phyloP scores from a whole-genome alignment of 2,888 invertebrate species.

The Leptinotarsa rubiginosa region DNA sequence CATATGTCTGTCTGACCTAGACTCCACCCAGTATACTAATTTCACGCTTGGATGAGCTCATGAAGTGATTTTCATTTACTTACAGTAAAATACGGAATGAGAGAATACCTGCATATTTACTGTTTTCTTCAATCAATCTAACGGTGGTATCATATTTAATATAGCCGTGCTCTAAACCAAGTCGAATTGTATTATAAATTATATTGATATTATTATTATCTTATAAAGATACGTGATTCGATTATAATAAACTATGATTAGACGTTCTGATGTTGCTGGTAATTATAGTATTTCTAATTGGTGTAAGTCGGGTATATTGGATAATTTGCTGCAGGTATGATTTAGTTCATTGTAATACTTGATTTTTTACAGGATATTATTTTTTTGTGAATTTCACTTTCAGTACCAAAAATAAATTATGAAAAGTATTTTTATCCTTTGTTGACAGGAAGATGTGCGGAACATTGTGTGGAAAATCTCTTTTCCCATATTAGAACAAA shows the following conservation, averaged over 20 bases:
- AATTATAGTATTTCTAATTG: slow-evolving; percentile 9
- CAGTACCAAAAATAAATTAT: neutral
- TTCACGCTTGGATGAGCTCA: slow-evolving; percentile 1
- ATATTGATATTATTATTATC: slow-evolving; percentile 5
- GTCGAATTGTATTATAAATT: neutral
- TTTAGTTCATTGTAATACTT: neutral
- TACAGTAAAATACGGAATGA: neutral
- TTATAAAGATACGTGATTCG: slow-evolving; percentile 4
- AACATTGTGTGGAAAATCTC: too few species aligned
- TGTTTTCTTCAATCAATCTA: neutral
- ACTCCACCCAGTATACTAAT: neutral
- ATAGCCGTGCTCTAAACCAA: slow-evolving; percentile 1
- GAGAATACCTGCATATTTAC: slow-evolving; percentile 8
- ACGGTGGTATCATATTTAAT: slow-evolving; percentile 6
- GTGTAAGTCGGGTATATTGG: neutral
- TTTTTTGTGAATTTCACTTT: neutral
- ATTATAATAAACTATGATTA: slow-evolving; percentile 16
- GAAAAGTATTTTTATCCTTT: too few species aligned
- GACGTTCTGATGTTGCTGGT: neutral
- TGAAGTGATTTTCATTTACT: slow-evolving; percentile 11
- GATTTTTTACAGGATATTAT: neutral
- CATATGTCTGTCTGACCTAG: neutral
- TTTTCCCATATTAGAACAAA: too few species aligned
- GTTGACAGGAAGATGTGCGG: too few species aligned
- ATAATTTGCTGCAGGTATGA: slow-evolving; percentile 12